A percentile compares a stretch with the other conserved stretches of the same genome.
Evolutionary conservation across 1,140 invertebrate genomes (phyloP).

Genomic region (Drosophila sucinea): DNA sequence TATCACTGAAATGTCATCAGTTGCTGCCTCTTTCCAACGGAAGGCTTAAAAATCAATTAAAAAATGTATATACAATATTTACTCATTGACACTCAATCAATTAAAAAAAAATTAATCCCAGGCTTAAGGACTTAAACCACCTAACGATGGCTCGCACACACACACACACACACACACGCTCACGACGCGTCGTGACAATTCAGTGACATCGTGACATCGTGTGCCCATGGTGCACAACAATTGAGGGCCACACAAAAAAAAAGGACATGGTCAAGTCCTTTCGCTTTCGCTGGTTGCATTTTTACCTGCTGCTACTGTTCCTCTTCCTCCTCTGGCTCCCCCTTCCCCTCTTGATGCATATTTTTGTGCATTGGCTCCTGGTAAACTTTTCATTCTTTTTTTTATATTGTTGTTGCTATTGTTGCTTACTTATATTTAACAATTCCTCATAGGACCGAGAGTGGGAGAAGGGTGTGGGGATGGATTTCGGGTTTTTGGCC

Average conservation of each 20-base stretch:
- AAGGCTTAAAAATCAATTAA: slow-evolving; percentile 11
- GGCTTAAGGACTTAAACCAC: neutral
- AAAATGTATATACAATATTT: slow-evolving; percentile 8
- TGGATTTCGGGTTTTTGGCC: slow-evolving; percentile 29
- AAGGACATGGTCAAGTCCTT: slow-evolving; percentile 11
- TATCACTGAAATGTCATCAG: neutral
- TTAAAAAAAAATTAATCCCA: slow-evolving; percentile 4
- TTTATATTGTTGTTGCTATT: slow-evolving; percentile 23
- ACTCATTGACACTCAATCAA: slow-evolving; percentile 12
- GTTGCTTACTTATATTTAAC: slow-evolving; percentile 31
- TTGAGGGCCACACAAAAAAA: neutral
- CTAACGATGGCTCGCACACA: neutral
- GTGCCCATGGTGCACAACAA: neutral
- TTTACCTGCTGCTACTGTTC: neutral
- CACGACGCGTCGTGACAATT: neutral
- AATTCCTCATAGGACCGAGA: slow-evolving; percentile 40
- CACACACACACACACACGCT: neutral
- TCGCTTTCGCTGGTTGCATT: slow-evolving; percentile 18
- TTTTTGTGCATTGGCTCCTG: slow-evolving; percentile 76
- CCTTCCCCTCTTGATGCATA: slow-evolving; percentile 33
- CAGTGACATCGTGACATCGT: too few relatives aligned
- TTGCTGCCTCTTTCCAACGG: neutral
- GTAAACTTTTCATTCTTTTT: neutral
- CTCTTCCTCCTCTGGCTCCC: too few relatives aligned
- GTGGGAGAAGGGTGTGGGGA: neutral